Conservation (phyloP, 1,140 invertebrate species). For the Musca vetustissima region DNA sequence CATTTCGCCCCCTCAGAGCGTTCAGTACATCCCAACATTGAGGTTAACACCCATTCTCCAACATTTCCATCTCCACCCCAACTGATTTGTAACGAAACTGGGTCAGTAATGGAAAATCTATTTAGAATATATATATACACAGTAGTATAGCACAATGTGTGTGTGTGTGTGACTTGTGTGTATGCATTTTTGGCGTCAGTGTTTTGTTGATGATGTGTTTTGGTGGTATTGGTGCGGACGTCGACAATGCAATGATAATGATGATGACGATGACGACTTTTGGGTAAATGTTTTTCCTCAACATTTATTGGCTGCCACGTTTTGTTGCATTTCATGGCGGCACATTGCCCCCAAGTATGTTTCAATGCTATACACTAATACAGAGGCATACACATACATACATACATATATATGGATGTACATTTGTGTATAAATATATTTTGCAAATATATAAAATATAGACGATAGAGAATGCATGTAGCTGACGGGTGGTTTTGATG, state of each 20-base stretch:
- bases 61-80: not conserved
- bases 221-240: not conserved
- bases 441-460: too few species aligned
- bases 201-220: too few species aligned
- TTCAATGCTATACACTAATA: too few species aligned
- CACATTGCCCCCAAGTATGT: slow-evolving; percentile 4
- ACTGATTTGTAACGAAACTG: slow-evolving; percentile 7
- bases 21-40: not conserved
- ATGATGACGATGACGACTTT: not conserved
- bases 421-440: too few species aligned
- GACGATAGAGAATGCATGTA: too few species aligned
- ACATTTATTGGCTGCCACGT: slow-evolving; percentile 3
- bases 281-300: slow-evolving; percentile 1
- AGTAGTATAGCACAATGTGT: not conserved
- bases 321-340: slow-evolving; percentile 10
- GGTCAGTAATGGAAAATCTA: slow-evolving; percentile 21
- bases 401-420: too few species aligned
- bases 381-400: too few species aligned
- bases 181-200: slow-evolving; percentile 1
- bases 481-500: too few species aligned
- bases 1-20: too few species aligned
- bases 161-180: not conserved
- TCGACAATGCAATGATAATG: not conserved
- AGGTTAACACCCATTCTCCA: not conserved
- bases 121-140: not conserved